A percentile compares a stretch with the other conserved stretches of the same genome.
These are phyloP conservation scores for Pseudochaenichthys georgianus DNA, from an alignment of 2,797 vertebrate species.

Conservation along the genomic window DNA sequence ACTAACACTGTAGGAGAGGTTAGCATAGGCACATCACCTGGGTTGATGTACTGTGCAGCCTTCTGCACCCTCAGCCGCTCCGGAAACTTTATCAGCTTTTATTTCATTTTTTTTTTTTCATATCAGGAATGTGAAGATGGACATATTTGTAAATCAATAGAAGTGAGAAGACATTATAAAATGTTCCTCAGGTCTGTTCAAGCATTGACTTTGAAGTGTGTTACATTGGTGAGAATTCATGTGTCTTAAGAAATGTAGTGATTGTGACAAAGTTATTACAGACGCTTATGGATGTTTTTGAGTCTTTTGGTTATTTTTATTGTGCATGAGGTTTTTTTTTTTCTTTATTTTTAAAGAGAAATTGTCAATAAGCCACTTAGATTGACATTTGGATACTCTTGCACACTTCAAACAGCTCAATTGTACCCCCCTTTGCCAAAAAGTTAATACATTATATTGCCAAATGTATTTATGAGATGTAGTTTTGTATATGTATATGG, in stretches of 20 bases:
- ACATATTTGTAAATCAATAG: conserved; percentile 60
- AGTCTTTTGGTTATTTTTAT: conserved; percentile 81
- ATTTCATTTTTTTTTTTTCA: conserved; percentile 54
- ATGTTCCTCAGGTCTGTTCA: conserved; percentile 80
- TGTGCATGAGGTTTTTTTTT: conserved; percentile 77
- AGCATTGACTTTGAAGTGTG: conserved; percentile 75
- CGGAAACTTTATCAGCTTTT: conserved; percentile 61
- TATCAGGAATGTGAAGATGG: conserved; percentile 80
- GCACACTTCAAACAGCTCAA: conserved; percentile 73
- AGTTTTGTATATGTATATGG: conserved; percentile 81
- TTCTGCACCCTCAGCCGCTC: conserved; percentile 73
- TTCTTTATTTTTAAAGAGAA: conserved; percentile 67
- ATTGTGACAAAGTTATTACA: conserved; percentile 83
- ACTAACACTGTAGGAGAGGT: conserved; percentile 76
- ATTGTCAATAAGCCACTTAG: conserved; percentile 71
- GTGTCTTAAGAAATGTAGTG: conserved; percentile 83
- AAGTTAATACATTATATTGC: conserved; percentile 75
- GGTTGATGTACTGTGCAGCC: conserved; percentile 67
- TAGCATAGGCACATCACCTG: conserved; percentile 75
- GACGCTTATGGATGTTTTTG: conserved; percentile 81
- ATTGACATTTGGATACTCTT: conserved; percentile 75
- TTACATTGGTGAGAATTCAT: conserved; percentile 78
- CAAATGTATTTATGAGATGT: conserved; percentile 85
- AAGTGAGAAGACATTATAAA: conserved; percentile 66
- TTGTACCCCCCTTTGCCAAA: conserved; percentile 76